Conservation (phyloP, 2,888 invertebrate species). For the Sinopyrophorus schimmeli region DNA sequence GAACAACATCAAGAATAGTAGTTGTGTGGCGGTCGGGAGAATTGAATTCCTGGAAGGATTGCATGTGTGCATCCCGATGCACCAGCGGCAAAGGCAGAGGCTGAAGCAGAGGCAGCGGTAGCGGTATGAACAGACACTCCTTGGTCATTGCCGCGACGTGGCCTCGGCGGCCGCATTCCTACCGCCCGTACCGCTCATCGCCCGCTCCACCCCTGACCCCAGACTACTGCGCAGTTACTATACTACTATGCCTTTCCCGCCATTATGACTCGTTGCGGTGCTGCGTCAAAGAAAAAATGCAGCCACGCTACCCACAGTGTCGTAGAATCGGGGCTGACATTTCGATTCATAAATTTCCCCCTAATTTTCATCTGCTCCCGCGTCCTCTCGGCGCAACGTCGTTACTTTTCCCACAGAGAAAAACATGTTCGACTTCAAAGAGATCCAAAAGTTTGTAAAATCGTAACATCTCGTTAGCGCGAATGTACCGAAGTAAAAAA, state of each 20-base stretch:
- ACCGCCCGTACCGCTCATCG: conserved; percentile 34
- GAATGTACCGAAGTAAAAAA: conserved; percentile 11
- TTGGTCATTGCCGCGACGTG: conserved; percentile 48
- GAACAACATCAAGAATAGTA: no score
- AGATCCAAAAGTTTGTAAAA: conserved; percentile 13
- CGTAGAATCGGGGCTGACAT: conserved; percentile 11
- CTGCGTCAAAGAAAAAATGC: conserved; percentile 29
- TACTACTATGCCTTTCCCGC: conserved; percentile 40
- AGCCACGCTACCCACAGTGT: conserved; percentile 20
- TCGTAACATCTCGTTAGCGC: conserved; percentile 21
- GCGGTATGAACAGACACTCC: conserved; percentile 43
- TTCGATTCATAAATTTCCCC: conserved; percentile 8
- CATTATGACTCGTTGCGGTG: conserved; percentile 33
- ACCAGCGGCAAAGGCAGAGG: no score
- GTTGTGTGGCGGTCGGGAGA: conserved; percentile 19
- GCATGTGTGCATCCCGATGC: conserved; percentile 40
- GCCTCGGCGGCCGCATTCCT: conserved; percentile 49
- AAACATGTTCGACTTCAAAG: conserved; percentile 15
- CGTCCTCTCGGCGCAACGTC: no score
- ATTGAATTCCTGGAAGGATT: conserved; percentile 46
- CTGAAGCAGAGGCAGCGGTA: no score
- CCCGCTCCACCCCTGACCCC: conserved; percentile 26
- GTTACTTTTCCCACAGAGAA: conserved; percentile 10
- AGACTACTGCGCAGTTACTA: conserved; percentile 43
- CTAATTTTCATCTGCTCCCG: no score